Base-by-base conservation (phyloP, 23 tunicate genomes). In the Trididemnum nubilum region DNA sequence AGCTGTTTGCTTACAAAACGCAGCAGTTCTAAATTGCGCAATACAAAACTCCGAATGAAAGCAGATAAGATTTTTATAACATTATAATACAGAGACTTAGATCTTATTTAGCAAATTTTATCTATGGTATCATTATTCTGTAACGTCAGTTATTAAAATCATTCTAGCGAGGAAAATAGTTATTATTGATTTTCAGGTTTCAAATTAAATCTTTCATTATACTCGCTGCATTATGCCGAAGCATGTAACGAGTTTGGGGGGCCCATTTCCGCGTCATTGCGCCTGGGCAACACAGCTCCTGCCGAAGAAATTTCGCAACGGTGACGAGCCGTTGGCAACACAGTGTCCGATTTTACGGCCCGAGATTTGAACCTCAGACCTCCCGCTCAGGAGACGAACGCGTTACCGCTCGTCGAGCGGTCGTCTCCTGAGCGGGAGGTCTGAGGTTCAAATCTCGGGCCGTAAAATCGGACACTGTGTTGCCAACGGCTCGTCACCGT, bases 381-480 rank as follows among this genome's bases (percentile, higher is more conserved):
- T 44, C 54, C 54, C 54, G 54, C 54, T 7, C 54, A 9, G 54
- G 15, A 7, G 15, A 15, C 54, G 54, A 7, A 15, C 54, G 54
- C 54, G 9, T 44, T 7, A 15, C 54, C 12, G 15, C 54, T 44
- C 12, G 15, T 9, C 54, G 9, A 44, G 15, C 15, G 54, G 54
- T 15, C 54, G 54, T 9, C 15, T 44, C 54, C 9, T 44, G 54
- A 44, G 15, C 12, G 12, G 12, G 9, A 44, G 54, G 54, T 15
- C 15, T 44, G 12, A 15, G 54, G 54, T 44, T 44, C 54, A 44
- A 44, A 7, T 44, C 54, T 15, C 54, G 54, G 54, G 54, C 54
- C 54, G 54, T 44, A 7, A 44, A 44, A 44, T 44, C 54, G 54
- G 54, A 44, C 54, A 61, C 67, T 21, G 67, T 61, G 67, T 25